phyloP scores from a whole-genome alignment of 2,113 vertebrate species.

The Prinia subflava region DNA sequence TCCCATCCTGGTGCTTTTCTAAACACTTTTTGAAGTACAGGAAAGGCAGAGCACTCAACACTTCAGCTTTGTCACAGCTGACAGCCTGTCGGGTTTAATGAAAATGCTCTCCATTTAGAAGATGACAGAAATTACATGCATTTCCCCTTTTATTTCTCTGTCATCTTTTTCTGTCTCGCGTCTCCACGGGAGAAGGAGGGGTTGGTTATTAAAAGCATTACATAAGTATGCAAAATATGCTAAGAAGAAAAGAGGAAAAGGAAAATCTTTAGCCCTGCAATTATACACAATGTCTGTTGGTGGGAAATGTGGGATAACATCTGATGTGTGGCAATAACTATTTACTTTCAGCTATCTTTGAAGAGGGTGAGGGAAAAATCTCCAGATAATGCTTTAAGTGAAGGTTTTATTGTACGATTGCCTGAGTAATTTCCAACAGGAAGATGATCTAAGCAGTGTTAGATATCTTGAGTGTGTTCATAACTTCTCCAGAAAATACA shows the following conservation, averaged over 20 bases:
- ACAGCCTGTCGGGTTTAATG: constrained; percentile 67
- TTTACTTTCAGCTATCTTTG: constrained; percentile 36
- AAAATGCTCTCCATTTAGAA: constrained; percentile 49
- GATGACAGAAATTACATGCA: constrained; percentile 43
- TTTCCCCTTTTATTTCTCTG: constrained; percentile 48
- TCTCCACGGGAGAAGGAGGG: constrained; percentile 9
- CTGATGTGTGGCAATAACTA: constrained; percentile 20
- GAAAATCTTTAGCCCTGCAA: constrained; percentile 31
- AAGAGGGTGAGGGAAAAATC: constrained; percentile 16
- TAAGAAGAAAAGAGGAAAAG: constrained; percentile 18
- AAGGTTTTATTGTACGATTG: background rate
- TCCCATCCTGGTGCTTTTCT: background rate
- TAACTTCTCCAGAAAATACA: constrained; percentile 10
- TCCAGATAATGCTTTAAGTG: background rate
- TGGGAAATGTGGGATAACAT: constrained; percentile 17
- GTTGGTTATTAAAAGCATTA: constrained; percentile 51
- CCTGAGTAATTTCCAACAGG: constrained; percentile 14
- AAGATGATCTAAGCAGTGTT: constrained; percentile 30
- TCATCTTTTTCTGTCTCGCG: constrained; percentile 12
- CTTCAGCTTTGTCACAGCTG: constrained; percentile 61
- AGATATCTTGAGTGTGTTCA: background rate
- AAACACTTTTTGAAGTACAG: background rate
- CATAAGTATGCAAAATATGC: constrained; percentile 53
- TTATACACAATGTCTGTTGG: background rate
- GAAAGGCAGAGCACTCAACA: background rate